A percentile compares a stretch with the other conserved stretches of the same genome.
Conservation (phyloP, 2,797 vertebrate genomes). For the Oreonectes daqikongensis region DNA sequence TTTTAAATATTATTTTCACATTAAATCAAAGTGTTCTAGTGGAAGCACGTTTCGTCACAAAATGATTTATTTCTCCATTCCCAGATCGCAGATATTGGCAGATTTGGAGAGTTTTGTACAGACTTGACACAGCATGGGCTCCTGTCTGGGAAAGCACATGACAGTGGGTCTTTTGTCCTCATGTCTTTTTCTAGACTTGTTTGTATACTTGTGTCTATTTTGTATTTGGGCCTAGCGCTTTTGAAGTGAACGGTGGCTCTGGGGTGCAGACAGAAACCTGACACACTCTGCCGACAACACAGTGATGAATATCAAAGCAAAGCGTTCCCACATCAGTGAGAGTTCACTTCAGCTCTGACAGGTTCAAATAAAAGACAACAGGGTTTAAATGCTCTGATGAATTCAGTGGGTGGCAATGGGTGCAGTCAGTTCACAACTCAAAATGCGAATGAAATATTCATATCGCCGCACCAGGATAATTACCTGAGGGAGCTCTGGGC, state of each 20-base stretch:
- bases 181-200: constrained; percentile 35
- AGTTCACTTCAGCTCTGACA: constrained; percentile 27
- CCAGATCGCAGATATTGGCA: background rate
- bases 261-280: constrained; percentile 35
- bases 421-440: background rate
- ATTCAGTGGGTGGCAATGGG: constrained; percentile 20
- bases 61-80: background rate
- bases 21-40: too few relatives aligned
- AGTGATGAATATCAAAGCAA: constrained; percentile 32
- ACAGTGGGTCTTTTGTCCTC: constrained; percentile 37
- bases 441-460: background rate
- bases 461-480: background rate
- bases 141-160: background rate
- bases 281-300: constrained; percentile 30
- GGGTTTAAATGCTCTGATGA: constrained; percentile 31
- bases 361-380: constrained; percentile 30
- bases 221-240: constrained; percentile 20
- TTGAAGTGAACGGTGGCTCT: constrained; percentile 34
- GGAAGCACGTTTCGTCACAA: too few relatives aligned
- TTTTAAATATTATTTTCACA: too few relatives aligned
- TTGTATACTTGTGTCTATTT: constrained; percentile 24
- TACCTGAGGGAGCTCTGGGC: background rate
- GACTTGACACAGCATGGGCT: constrained; percentile 20
- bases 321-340: constrained; percentile 24
- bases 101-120: constrained; percentile 15